These are phyloP conservation scores for Neosilurus hyrtlii DNA, from an alignment of 2,797 vertebrate species.

Conservation along the genomic window DNA sequence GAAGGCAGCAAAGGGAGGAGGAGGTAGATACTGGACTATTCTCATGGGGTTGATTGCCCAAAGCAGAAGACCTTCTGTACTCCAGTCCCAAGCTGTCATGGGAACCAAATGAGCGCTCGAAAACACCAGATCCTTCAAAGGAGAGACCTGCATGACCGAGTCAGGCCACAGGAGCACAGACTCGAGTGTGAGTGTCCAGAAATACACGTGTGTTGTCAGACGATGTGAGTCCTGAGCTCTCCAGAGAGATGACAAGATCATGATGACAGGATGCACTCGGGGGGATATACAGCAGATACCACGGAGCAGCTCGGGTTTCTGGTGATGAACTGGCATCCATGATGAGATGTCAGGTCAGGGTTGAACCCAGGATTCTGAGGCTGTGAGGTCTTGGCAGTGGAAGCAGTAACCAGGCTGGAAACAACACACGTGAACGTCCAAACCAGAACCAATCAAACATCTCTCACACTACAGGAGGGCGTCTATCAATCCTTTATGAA, in stretches of 20 bases:
- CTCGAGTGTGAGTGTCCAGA: neutral
- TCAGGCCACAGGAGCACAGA: neutral
- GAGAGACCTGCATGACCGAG: neutral
- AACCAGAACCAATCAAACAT: neutral
- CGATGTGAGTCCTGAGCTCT: neutral
- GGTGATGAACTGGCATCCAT: neutral
- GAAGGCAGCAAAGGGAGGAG: neutral
- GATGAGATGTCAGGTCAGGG: neutral
- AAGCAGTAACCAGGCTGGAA: neutral
- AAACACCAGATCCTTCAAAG: neutral
- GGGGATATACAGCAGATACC: neutral
- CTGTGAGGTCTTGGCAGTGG: neutral
- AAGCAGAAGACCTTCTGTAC: neutral
- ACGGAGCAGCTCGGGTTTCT: neutral
- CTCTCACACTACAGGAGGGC: neutral
- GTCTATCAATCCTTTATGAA: neutral
- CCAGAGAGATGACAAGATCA: neutral
- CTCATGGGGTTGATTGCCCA: neutral
- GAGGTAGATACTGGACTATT: neutral
- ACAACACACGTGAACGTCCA: neutral
- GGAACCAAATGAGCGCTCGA: neutral
- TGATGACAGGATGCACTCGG: neutral
- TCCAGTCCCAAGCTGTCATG: neutral
- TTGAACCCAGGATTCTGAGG: neutral
- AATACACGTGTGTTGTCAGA: neutral